A percentile compares a stretch with the other conserved stretches of the same genome.
These are phyloP conservation scores for Cyclophora punctaria DNA, from an alignment of 2,888 invertebrate genomes.

Conservation along the genomic window DNA sequence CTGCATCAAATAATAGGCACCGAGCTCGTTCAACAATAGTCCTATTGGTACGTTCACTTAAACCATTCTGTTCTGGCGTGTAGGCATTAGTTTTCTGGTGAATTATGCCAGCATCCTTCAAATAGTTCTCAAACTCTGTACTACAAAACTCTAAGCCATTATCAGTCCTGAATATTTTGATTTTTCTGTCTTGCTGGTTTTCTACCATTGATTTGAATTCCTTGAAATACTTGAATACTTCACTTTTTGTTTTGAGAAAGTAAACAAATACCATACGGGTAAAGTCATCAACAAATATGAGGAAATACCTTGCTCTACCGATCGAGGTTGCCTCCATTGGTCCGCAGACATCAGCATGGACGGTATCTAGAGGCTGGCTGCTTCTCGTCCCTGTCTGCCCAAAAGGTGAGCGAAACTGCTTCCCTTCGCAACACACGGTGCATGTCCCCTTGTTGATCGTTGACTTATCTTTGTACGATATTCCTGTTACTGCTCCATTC, in stretches of 20 bases:
- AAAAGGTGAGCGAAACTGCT: constrained; percentile 6
- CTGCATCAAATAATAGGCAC: constrained; percentile 7
- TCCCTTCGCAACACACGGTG: constrained; percentile 7
- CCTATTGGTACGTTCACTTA: constrained; percentile 6
- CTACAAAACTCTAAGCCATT: constrained; percentile 8
- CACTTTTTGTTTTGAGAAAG: constrained; percentile 6
- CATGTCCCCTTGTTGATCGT: constrained; percentile 1
- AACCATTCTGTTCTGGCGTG: constrained; percentile 11
- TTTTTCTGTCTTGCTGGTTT: constrained; percentile 10
- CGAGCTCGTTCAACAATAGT: constrained; percentile 8
- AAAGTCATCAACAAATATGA: constrained; percentile 9
- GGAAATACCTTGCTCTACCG: constrained; percentile 5
- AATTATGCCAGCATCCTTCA: constrained; percentile 2
- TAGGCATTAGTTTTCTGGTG: constrained; percentile 12
- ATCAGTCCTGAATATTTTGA: constrained; percentile 14
- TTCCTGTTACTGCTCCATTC: constrained; percentile 8
- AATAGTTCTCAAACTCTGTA: constrained; percentile 2
- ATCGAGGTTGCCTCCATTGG: constrained; percentile 2
- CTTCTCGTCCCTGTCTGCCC: background rate
- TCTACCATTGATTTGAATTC: constrained; percentile 15
- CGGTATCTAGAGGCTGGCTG: background rate
- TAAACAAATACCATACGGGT: constrained; percentile 5
- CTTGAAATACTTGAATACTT: constrained; percentile 10
- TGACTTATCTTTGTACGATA: constrained; percentile 1
- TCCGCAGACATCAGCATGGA: constrained; percentile 6